Base-by-base conservation (phyloP, 2,797 vertebrate genomes). In the Coreius guichenoti region DNA sequence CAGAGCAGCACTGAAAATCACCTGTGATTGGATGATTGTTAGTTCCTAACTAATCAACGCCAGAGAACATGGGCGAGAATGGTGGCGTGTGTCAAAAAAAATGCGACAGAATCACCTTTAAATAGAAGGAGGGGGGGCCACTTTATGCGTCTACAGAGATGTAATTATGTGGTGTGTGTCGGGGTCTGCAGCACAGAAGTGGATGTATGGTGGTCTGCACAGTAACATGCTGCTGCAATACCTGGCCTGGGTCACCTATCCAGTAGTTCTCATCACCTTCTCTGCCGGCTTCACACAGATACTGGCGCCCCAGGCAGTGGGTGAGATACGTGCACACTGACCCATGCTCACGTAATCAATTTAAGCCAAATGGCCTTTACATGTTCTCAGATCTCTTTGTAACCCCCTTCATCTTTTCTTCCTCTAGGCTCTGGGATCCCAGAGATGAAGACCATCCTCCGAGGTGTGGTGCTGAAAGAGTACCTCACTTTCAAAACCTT, bases 401-500 rank as follows among this genome's bases (percentile, higher is more conserved):
- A 78, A 69, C 1, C 1, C 76, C 26, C 81, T 29, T 84, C 45
- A 75, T 81, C 80, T 68, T 61, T 68, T 82, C 26, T 86, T 86
- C 74, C 33, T 16, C 51, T 21, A 99, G 98, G 98, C 84, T 99
- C 98, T 0, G 98, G 98, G 68, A 99, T 99, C 91, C 98, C 98
- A 0, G 98, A 99, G 94, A 99, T 99, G 98, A 99, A 99, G 94
- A 99, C 98, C 6, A 99, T 99, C 88, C 94, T 99, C 51, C 94
- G 98, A 45, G 98, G 98, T 0, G 97, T 99, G 0, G 97, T 99
- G 86, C 96, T 99, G 82, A 99, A 99, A 92, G 98, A 99, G 90
- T 99, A 99, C 88, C 95, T 99, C 91, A 99, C 98, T 58, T 95
- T 99, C 88, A 99, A 99, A 94, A 99, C 98, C 1, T 98, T 99